Evolutionary conservation across 1,140 invertebrate species (phyloP).

Genomic region (Carposina sasakii): DNA sequence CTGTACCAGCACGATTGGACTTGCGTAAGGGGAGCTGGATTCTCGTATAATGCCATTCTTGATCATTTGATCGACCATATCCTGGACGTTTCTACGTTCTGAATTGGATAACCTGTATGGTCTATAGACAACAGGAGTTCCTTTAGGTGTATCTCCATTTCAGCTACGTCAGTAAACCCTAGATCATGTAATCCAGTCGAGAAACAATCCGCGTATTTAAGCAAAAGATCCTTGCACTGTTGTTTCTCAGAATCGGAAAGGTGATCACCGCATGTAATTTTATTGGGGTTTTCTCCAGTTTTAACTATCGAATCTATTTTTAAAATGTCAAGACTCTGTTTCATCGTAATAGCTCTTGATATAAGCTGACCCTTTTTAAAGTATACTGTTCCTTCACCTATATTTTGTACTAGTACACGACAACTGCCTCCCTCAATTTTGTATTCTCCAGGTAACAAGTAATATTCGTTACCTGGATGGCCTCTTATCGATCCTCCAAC

Average conservation of each 20-base stretch:
- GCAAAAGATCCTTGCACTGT: background rate
- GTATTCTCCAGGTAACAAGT: conserved; percentile 24
- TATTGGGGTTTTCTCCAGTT: too few species aligned
- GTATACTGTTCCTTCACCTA: conserved; percentile 6
- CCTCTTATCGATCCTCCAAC: conserved; percentile 17
- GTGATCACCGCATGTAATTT: too few species aligned
- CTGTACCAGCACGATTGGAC: conserved; percentile 7
- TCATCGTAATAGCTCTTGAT: conserved; percentile 11
- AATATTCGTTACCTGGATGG: conserved; percentile 15
- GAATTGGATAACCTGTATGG: background rate
- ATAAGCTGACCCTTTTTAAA: conserved; percentile 8
- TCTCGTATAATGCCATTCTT: conserved; percentile 1
- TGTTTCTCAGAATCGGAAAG: background rate
- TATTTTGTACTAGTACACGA: conserved; percentile 18
- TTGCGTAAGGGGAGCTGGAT: background rate
- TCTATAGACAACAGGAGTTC: background rate
- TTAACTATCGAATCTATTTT: too few species aligned
- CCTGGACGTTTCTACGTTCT: background rate
- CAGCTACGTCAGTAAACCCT: background rate
- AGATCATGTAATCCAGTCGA: conserved; percentile 13
- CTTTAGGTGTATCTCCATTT: background rate
- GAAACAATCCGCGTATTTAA: conserved; percentile 17
- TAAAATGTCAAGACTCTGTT: too few species aligned
- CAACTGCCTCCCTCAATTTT: conserved; percentile 9
- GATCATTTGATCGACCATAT: background rate